phyloP scores from a whole-genome alignment of 2,888 invertebrate genomes.

The Rambutsinella grinnellia region DNA sequence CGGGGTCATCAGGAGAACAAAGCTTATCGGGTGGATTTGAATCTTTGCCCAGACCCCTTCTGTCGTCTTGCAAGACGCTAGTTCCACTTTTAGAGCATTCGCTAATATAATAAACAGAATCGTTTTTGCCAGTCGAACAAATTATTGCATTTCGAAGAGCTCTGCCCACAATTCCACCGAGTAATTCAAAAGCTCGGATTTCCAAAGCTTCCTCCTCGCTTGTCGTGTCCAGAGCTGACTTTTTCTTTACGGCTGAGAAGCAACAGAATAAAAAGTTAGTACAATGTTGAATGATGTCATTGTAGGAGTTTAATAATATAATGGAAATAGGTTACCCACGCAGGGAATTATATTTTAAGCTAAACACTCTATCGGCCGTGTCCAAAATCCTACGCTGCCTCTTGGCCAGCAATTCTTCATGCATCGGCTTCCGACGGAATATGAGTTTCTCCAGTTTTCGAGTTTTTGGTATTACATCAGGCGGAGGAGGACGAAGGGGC shows the following conservation, averaged over 20 bases:
- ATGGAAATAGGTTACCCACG: slow-evolving; percentile 10
- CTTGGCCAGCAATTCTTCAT: slow-evolving; percentile 3
- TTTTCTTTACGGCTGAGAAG: slow-evolving; percentile 27
- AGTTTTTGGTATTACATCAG: background rate
- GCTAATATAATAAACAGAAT: background rate
- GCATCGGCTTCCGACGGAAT: slow-evolving; percentile 5
- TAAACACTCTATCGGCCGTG: slow-evolving; percentile 3
- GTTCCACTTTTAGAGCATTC: background rate
- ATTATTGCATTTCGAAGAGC: slow-evolving; percentile 1
- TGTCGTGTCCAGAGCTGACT: background rate
- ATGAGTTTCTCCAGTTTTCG: slow-evolving; percentile 14
- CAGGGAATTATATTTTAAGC: slow-evolving; percentile 1
- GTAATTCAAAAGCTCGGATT: slow-evolving; percentile 23
- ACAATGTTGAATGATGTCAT: background rate
- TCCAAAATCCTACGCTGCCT: slow-evolving; percentile 16
- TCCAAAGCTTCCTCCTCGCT: slow-evolving; percentile 4
- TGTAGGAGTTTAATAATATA: background rate
- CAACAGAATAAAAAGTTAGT: background rate
- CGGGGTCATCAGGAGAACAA: background rate
- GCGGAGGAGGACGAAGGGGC: slow-evolving; percentile 5
- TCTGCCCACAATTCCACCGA: slow-evolving; percentile 21
- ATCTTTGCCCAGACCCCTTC: background rate
- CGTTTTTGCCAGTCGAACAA: slow-evolving; percentile 2
- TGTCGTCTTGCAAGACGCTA: background rate
- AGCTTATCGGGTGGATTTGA: background rate